These are phyloP conservation scores for Melanogrammus aeglefinus DNA, from an alignment of 2,797 vertebrate species.

Conservation along the genomic window DNA sequence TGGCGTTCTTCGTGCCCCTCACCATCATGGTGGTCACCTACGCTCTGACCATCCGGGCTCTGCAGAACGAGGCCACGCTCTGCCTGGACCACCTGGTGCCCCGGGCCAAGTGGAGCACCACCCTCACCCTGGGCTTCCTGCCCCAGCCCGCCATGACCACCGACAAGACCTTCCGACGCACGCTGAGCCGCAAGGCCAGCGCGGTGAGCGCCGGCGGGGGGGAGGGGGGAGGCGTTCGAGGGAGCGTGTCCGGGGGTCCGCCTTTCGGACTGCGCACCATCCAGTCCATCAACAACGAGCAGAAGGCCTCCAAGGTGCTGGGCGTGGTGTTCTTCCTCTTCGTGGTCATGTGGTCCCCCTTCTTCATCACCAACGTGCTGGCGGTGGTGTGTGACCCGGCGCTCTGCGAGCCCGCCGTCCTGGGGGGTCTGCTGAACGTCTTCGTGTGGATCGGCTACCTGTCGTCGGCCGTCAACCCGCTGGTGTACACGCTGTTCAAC, in stretches of 20 bases:
- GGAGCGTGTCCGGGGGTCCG: conserved; percentile 37
- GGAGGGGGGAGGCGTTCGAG: neutral
- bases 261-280: conserved; percentile 82
- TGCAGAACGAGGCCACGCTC: conserved; percentile 88
- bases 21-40: conserved; percentile 96
- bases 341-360: conserved; percentile 98
- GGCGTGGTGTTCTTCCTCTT: conserved; percentile 97
- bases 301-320: conserved; percentile 95
- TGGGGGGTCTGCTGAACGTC: conserved; percentile 84
- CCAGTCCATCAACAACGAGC: conserved; percentile 95
- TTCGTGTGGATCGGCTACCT: conserved; percentile 98
- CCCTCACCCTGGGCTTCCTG: conserved; percentile 82
- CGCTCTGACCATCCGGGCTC: conserved; percentile 88
- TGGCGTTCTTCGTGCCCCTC: conserved; percentile 92
- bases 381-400: conserved; percentile 82
- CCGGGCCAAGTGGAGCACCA: conserved; percentile 81
- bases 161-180: conserved; percentile 85
- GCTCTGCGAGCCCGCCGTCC: conserved; percentile 73
- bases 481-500: conserved; percentile 94
- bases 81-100: conserved; percentile 84
- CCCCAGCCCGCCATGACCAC: conserved; percentile 87
- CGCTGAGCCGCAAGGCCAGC: conserved; percentile 75
- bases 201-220: conserved; percentile 17
- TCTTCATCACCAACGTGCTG: conserved; percentile 96
- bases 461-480: conserved; percentile 92